These are phyloP conservation scores for Andrena cerasifolii DNA, from an alignment of 1,140 invertebrate species.

Conservation along the genomic window DNA sequence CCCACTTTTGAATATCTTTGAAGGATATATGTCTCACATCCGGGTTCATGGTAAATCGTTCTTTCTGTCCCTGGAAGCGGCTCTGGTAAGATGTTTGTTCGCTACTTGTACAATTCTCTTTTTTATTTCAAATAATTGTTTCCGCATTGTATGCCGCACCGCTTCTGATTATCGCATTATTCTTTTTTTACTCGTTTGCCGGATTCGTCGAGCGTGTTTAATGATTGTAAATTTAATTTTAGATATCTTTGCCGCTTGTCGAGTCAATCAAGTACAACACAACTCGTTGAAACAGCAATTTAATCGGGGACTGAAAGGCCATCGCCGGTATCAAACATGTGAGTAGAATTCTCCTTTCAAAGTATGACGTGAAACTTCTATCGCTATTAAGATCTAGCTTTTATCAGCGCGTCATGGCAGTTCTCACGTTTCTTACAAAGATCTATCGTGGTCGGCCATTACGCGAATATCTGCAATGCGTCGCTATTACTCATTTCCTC, in stretches of 20 bases:
- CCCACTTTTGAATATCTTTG: slow-evolving; percentile 27
- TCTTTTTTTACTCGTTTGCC: not conserved
- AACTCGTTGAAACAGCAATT: not conserved
- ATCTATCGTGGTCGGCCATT: slow-evolving; percentile 1
- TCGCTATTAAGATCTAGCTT: not conserved
- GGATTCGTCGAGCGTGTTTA: not conserved
- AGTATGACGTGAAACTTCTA: not conserved
- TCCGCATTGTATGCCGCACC: not conserved
- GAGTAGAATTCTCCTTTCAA: slow-evolving; percentile 60
- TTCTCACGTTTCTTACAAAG: not conserved
- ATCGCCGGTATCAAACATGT: slow-evolving; percentile 67
- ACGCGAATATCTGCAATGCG: slow-evolving; percentile 31
- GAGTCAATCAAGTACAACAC: not conserved
- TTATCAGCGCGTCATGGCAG: not conserved
- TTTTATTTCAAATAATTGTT: not conserved
- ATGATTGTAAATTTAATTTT: slow-evolving; percentile 38
- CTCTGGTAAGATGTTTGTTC: slow-evolving; percentile 70
- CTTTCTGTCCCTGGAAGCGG: slow-evolving; percentile 77
- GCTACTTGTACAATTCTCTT: not conserved
- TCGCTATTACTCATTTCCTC: slow-evolving; percentile 1
- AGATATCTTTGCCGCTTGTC: slow-evolving; percentile 65
- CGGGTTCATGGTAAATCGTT: slow-evolving; percentile 54
- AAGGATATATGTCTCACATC: slow-evolving; percentile 28
- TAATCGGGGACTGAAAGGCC: slow-evolving; percentile 64
- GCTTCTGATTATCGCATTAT: not conserved